phyloP scores from a whole-genome alignment of 2,888 invertebrate genomes.

The Stratiomys singularior region DNA sequence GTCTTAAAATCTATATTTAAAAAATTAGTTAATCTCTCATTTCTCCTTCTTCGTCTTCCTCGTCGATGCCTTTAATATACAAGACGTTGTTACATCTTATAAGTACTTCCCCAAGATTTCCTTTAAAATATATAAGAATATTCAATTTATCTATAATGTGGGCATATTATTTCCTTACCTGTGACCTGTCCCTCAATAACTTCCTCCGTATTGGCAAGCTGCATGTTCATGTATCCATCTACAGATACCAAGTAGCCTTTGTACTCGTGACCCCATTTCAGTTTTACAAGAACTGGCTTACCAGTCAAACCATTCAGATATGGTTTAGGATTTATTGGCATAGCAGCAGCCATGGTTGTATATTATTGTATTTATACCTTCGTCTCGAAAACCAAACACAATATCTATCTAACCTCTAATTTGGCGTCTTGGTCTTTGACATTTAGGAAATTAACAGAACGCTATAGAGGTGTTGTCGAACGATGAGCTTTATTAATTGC shows the following conservation, averaged over 20 bases:
- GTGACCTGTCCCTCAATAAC: constrained; percentile 91
- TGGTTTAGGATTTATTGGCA: constrained; percentile 99
- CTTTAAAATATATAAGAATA: constrained; percentile 62
- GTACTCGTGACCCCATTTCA: constrained; percentile 99
- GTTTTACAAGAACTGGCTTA: constrained; percentile 95
- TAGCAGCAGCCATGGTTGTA: constrained; percentile 72
- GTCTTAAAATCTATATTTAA: neutral
- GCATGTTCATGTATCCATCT: constrained; percentile 99
- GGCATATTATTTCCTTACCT: constrained; percentile 68
- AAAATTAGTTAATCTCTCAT: constrained; percentile 69
- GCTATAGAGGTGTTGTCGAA: neutral
- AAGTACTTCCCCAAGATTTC: constrained; percentile 94
- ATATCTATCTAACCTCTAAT: too few relatives aligned
- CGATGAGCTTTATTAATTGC: neutral
- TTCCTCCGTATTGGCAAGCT: constrained; percentile 98
- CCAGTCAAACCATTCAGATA: constrained; percentile 98
- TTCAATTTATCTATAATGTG: neutral
- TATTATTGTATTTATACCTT: neutral
- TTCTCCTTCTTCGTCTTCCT: constrained; percentile 97
- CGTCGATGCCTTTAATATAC: constrained; percentile 93
- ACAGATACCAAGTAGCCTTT: constrained; percentile 98
- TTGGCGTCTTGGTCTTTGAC: too few relatives aligned
- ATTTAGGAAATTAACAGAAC: too few relatives aligned
- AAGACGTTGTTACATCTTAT: constrained; percentile 97
- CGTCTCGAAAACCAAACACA: neutral